Evolutionary conservation across 2,888 invertebrate species (phyloP).

Genomic region (Geophilus truncorum): DNA sequence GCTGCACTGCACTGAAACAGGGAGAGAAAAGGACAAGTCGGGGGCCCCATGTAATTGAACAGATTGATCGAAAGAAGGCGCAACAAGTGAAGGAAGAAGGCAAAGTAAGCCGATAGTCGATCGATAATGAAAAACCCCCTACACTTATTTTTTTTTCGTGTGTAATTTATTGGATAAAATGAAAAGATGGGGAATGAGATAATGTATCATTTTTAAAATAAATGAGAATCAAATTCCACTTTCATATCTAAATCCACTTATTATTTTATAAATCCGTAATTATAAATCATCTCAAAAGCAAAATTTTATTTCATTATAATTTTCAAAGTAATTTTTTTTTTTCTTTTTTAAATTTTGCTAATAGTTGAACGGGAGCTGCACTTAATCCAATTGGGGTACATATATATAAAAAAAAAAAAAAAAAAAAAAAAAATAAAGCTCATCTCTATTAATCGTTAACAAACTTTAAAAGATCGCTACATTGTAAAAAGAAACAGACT

Average conservation of each 20-base stretch:
- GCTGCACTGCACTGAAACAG: background rate
- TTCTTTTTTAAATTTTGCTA: too few relatives aligned
- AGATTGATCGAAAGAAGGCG: background rate
- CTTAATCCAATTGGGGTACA: too few relatives aligned
- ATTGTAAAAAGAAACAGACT: background rate
- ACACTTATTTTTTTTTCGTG: background rate
- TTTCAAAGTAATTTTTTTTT: too few relatives aligned
- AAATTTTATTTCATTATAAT: too few relatives aligned
- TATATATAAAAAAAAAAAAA: too few relatives aligned
- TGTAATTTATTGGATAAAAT: background rate
- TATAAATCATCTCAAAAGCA: too few relatives aligned
- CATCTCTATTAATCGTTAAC: background rate
- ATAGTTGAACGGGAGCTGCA: too few relatives aligned
- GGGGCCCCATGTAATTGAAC: background rate
- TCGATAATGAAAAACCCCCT: background rate
- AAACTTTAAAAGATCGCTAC: background rate
- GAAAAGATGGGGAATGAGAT: background rate
- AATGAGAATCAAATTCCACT: background rate
- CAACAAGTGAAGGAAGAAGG: background rate
- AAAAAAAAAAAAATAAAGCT: too few relatives aligned
- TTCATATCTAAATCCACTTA: background rate
- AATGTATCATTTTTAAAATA: background rate
- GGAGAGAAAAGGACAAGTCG: background rate
- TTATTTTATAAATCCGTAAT: background rate
- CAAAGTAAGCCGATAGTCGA: background rate